These are phyloP conservation scores for Myzus persicae DNA, from an alignment of 1,140 invertebrate genomes.

Conservation along the genomic window DNA sequence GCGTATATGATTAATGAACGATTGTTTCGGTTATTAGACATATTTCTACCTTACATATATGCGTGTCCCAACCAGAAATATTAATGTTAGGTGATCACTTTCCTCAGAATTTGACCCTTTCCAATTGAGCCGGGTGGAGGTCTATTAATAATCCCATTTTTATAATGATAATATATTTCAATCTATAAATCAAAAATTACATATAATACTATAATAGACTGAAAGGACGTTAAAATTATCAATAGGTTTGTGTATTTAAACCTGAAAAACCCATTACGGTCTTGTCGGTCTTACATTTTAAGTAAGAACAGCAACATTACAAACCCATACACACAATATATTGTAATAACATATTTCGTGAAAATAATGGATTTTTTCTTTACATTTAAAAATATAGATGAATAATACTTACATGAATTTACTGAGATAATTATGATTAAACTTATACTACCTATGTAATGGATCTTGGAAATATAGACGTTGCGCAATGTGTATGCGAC, in stretches of 20 bases:
- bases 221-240: not conserved
- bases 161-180: not conserved
- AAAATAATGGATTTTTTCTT: not conserved
- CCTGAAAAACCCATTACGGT: too few species aligned
- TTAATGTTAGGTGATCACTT: conserved; percentile 47
- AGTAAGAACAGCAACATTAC: not conserved
- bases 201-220: not conserved
- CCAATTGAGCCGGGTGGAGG: too few species aligned
- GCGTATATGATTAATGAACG: conserved; percentile 11
- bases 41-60: not conserved
- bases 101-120: not conserved
- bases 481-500: too few species aligned
- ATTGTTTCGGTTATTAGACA: not conserved
- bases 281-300: not conserved
- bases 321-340: not conserved
- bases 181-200: not conserved
- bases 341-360: too few species aligned
- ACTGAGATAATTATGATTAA: not conserved
- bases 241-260: not conserved
- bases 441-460: not conserved
- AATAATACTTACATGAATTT: not conserved
- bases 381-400: not conserved
- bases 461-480: too few species aligned
- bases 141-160: conserved; percentile 12
- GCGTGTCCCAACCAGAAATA: not conserved